phyloP scores from a whole-genome alignment of 2,113 vertebrate species.

The Gallinago media region DNA sequence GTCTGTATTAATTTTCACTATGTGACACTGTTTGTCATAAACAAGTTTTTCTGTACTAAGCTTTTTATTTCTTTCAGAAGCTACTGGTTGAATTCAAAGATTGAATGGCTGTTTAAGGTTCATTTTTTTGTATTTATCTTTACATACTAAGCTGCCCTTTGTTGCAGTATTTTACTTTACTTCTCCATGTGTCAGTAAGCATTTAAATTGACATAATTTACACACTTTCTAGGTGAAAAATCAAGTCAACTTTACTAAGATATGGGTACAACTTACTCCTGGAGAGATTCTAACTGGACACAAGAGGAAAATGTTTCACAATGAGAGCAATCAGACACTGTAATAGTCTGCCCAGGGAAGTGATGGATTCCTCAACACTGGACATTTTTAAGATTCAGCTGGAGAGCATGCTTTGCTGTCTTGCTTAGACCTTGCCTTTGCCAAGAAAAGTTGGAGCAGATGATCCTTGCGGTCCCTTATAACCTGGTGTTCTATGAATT shows the following conservation, averaged over 20 bases:
- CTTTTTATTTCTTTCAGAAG: neutral
- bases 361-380: neutral
- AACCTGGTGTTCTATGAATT: neutral
- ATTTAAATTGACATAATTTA: neutral
- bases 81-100: neutral
- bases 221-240: neutral
- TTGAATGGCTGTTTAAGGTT: neutral
- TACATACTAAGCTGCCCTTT: neutral
- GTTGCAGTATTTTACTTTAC: neutral
- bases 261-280: neutral
- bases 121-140: neutral
- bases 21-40: neutral
- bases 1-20: neutral
- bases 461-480: neutral
- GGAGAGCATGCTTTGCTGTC: neutral
- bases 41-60: neutral
- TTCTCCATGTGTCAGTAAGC: neutral
- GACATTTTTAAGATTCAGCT: neutral
- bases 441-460: neutral
- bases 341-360: neutral
- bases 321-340: neutral
- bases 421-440: neutral
- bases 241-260: neutral
- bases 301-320: neutral
- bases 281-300: neutral